These are phyloP conservation scores for Shargacucullia verbasci DNA, from an alignment of 2,888 invertebrate genomes.

Conservation along the genomic window DNA sequence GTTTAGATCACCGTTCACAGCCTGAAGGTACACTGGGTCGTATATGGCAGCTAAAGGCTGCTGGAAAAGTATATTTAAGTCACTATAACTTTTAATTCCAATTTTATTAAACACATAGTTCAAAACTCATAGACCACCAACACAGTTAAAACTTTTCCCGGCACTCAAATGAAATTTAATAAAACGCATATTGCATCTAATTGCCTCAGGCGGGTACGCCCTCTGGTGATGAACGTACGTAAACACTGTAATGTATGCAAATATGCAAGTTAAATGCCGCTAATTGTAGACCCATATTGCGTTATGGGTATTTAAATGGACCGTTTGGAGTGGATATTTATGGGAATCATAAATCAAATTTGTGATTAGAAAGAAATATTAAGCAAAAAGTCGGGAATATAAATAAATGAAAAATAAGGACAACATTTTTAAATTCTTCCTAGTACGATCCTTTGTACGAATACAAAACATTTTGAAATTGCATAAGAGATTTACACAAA, in stretches of 20 bases:
- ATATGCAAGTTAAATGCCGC: slow-evolving; percentile 56
- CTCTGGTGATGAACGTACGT: slow-evolving; percentile 49
- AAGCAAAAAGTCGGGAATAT: too few relatives aligned
- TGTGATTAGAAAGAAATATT: too few relatives aligned
- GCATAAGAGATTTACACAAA: too few relatives aligned
- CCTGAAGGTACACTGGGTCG: background rate
- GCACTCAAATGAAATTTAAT: slow-evolving; percentile 42
- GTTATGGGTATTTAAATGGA: slow-evolving; percentile 37
- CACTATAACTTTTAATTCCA: too few relatives aligned
- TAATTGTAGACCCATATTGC: slow-evolving; percentile 42
- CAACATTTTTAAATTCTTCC: background rate
- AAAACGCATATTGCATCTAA: slow-evolving; percentile 60
- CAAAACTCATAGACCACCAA: slow-evolving; percentile 64
- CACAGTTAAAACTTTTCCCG: slow-evolving; percentile 48
- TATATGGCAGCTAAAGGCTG: too few relatives aligned
- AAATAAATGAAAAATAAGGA: too few relatives aligned
- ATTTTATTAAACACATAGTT: too few relatives aligned
- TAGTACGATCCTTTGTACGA: too few relatives aligned
- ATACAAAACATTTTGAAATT: too few relatives aligned
- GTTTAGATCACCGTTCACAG: too few relatives aligned
- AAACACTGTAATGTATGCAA: slow-evolving; percentile 61
- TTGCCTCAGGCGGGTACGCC: slow-evolving; percentile 66
- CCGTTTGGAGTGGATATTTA: slow-evolving; percentile 4
- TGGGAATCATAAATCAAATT: background rate
- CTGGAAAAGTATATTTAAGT: too few relatives aligned